Conservation (phyloP, 2,797 vertebrate species). For the Thunnus albacares region DNA sequence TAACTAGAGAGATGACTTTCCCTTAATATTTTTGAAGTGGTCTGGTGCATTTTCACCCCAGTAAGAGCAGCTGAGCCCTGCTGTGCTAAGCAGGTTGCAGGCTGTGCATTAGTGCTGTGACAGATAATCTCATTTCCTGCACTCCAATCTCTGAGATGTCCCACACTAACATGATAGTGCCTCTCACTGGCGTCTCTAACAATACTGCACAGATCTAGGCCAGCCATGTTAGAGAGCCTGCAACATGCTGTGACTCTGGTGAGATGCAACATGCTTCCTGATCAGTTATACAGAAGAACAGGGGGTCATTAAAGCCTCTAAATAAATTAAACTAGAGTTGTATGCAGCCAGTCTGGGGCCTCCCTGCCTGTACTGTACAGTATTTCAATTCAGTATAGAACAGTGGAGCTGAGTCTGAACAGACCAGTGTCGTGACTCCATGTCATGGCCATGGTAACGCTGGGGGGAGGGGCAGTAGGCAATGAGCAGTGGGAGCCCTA, state of each 20-base stretch:
- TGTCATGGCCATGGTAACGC: slow-evolving; percentile 53
- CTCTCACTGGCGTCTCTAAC: slow-evolving; percentile 54
- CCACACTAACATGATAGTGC: slow-evolving; percentile 68
- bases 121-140: slow-evolving; percentile 86
- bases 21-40: not conserved
- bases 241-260: slow-evolving; percentile 14
- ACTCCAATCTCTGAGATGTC: slow-evolving; percentile 71
- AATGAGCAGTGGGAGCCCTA: slow-evolving; percentile 38
- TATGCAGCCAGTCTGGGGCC: not conserved
- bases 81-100: slow-evolving; percentile 71
- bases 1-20: slow-evolving; percentile 23
- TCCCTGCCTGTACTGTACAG: slow-evolving; percentile 24
- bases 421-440: slow-evolving; percentile 52
- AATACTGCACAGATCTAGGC: slow-evolving; percentile 29
- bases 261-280: slow-evolving; percentile 40
- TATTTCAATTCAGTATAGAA: not conserved
- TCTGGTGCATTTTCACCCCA: slow-evolving; percentile 23
- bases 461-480: slow-evolving; percentile 48
- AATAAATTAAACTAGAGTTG: slow-evolving; percentile 32
- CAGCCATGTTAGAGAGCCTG: slow-evolving; percentile 27
- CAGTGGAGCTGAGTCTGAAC: slow-evolving; percentile 33
- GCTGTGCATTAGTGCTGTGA: slow-evolving; percentile 78
- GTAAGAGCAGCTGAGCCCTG: slow-evolving; percentile 57
- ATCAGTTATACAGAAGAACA: slow-evolving; percentile 19
- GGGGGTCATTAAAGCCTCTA: slow-evolving; percentile 16